Evolutionary conservation across 2,113 vertebrate genomes (phyloP), one percentile per base, ranked within the genome.

Genomic region (Aegithalos caudatus): DNA sequence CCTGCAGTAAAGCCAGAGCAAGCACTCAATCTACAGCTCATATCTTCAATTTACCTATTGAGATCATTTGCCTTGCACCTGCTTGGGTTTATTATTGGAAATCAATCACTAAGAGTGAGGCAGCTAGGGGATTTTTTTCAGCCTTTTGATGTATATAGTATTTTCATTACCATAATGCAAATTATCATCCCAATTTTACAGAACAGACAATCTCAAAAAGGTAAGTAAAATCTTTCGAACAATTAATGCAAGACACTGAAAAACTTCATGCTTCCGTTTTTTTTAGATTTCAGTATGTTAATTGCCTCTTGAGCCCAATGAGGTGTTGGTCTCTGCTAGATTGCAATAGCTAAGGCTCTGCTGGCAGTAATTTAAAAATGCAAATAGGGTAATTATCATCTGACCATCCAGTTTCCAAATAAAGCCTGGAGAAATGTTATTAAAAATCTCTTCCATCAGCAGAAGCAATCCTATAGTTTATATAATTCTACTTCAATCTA

Each of bases 281-380:
- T 76, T 85, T 64, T 40, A 62, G 15, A 62, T 81, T 88, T 83
- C 60, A 56, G 42, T 84, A 64, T 40, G 56, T 92, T 81, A 84
- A 83, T 90, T 91, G 83, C 81, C 42, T 90, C 50, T 94, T 88
- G 56, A 90, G 44, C 44, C 31, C 60, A 45, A 78, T 81, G 60
- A 95, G 38, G 35, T 95, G 71, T 67, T 95, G 76, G 29, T 93
- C 60, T 86, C 38, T 84, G 53, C 64, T 78, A 86, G 64, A 90
- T 25, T 78, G 64, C 67, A 60, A 29, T 71, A 94, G 37, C 60
- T 86, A 54, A 71, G 24, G 27, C 27, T 96, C 51, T 58, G 60
- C 67, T 93, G 44, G 47, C 76, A 81, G 35, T 78, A 93, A 90
- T 22, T 82, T 88, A 73, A 54, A 88, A 65, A 86, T 88, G 50